Evolutionary conservation across 2,113 vertebrate species (phyloP).

Genomic region (Pavo muticus): DNA sequence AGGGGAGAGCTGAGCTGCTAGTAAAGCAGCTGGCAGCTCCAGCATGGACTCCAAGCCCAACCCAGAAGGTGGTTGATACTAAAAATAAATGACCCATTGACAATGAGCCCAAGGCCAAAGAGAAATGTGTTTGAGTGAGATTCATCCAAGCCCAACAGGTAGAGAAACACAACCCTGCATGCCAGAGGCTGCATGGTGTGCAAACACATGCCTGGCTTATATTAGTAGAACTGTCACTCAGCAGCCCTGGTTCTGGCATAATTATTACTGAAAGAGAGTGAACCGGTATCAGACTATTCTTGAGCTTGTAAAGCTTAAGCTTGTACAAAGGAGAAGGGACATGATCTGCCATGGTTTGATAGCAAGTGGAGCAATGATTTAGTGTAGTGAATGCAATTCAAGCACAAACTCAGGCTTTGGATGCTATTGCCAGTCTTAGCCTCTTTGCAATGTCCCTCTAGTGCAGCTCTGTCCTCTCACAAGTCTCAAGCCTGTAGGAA

Average conservation of each 20-base stretch:
- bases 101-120: background rate
- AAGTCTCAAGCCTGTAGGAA: background rate
- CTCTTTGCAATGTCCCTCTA: background rate
- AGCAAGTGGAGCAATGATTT: background rate
- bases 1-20: background rate
- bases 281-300: background rate
- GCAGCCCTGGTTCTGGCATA: background rate
- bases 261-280: background rate
- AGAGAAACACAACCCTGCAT: background rate
- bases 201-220: background rate
- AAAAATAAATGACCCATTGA: background rate
- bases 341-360: background rate
- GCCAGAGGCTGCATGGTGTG: accelerated
- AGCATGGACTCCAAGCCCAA: background rate
- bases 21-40: background rate
- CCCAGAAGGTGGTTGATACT: background rate
- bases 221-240: background rate
- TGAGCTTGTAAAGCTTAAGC: background rate
- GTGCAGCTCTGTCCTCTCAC: accelerated
- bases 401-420: background rate
- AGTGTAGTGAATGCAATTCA: background rate
- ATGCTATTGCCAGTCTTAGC: background rate
- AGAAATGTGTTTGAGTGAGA: background rate
- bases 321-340: background rate
- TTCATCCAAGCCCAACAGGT: background rate